Evolutionary conservation across 2,888 invertebrate genomes (phyloP), one percentile per base, ranked within the genome.

Genomic region (Rhogogaster chlorosoma): DNA sequence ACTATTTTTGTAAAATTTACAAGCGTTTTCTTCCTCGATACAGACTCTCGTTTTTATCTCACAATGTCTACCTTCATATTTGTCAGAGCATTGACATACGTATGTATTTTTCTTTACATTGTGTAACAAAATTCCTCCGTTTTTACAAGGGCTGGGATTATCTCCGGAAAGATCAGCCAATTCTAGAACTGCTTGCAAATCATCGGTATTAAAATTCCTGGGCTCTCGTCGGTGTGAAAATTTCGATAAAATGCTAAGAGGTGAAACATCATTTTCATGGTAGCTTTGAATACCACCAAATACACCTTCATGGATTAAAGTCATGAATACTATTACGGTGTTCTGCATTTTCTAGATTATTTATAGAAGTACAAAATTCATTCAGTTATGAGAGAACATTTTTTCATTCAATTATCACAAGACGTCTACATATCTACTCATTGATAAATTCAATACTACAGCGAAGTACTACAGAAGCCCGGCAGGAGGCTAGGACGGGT

Each of bases 1-100:
- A 53, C 53, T 36, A 26, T 45, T 49, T 7, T 67, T 29, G 29
- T 85, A 82, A 42, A 42, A 57, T 49, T 22, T 36, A 42, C 82
- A 85, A 49, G 82, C 38, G 26, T 29, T 42, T 22, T 71, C 38
- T 53, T 38, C 32, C 38, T 85, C 84, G 15, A 49, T 12, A 82
- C 84, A 85, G 18, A 85, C 53, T 26, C 53, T 78, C 9, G 78
- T 85, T n/a, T 29, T 85, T n/a, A 57, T 45, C 29, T 70, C 53
- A 38, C 84, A 85, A 70, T 85, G 64, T 18, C 45, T 53, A 29
- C 84, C 84, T 38, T 53, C 82, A 49, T 80, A 82, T 36, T 67
- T 71, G n/a, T 53, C 32, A 9, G 18, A 22, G 53, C 84, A 82
- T 45, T 67, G 78, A 71, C 84, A 84, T n/a, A 70, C 15, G 70